Conservation (phyloP, 2,888 invertebrate species). For the Meiosimyza platycephala region DNA sequence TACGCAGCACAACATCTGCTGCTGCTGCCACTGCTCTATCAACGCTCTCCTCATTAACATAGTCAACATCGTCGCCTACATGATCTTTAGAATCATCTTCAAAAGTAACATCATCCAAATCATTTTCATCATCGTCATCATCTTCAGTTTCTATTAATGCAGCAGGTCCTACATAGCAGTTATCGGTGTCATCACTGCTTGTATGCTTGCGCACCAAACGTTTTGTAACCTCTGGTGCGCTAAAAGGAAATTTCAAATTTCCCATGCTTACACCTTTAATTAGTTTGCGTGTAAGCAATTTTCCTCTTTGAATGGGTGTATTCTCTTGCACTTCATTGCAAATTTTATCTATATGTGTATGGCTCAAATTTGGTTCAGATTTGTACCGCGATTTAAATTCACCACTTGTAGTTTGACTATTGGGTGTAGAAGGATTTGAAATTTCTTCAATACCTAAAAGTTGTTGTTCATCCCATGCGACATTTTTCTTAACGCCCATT, state of each 20-base stretch:
- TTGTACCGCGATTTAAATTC: constrained; percentile 60
- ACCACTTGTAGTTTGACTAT: constrained; percentile 49
- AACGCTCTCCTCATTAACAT: constrained; percentile 19
- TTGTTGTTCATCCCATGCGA: constrained; percentile 56
- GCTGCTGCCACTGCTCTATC: constrained; percentile 38
- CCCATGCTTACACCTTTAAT: constrained; percentile 67
- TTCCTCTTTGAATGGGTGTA: constrained; percentile 41
- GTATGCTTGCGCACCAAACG: constrained; percentile 55
- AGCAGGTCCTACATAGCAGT: constrained; percentile 35
- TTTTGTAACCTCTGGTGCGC: constrained; percentile 57
- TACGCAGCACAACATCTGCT: constrained; percentile 38
- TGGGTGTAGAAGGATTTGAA: constrained; percentile 54
- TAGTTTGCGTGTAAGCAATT: constrained; percentile 58
- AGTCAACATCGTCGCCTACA: constrained; percentile 32
- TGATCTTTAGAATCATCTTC: constrained; percentile 43
- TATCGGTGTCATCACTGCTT: constrained; percentile 49
- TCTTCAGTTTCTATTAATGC: constrained; percentile 34
- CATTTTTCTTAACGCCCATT: constrained; percentile 52
- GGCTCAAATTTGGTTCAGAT: constrained; percentile 65
- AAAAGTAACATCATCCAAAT: constrained; percentile 50
- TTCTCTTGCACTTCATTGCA: constrained; percentile 1
- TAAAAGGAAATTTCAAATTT: constrained; percentile 62
- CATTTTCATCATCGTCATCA: constrained; percentile 42
- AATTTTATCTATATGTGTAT: constrained; percentile 35
- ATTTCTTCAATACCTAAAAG: constrained; percentile 52